These are phyloP conservation scores for Sclerodermus sp. DNA, from an alignment of 2,888 invertebrate species.

Conservation along the genomic window DNA sequence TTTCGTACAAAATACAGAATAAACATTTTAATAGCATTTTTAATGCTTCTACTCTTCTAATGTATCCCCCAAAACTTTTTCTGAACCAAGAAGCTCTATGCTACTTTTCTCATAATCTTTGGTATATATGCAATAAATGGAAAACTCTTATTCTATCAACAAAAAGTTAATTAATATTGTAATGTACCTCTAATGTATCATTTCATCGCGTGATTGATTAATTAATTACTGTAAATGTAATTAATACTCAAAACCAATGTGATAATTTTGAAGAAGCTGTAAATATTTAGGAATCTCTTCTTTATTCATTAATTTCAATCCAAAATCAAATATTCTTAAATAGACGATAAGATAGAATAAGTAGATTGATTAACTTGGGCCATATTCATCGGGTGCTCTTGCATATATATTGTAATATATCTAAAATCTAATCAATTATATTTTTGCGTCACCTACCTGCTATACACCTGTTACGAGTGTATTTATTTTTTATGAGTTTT, in stretches of 20 bases:
- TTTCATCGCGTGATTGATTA: too few species aligned
- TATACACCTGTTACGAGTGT: slow-evolving; percentile 22
- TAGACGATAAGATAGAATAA: slow-evolving; percentile 28
- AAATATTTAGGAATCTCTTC: too few species aligned
- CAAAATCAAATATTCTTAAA: too few species aligned
- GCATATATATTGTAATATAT: slow-evolving; percentile 8
- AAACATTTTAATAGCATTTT: slow-evolving; percentile 21
- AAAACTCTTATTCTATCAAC: slow-evolving; percentile 35
- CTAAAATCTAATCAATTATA: slow-evolving; percentile 27
- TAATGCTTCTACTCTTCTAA: slow-evolving; percentile 27
- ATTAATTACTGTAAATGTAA: too few species aligned
- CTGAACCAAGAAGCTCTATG: slow-evolving; percentile 29
- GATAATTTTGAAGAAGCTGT: too few species aligned
- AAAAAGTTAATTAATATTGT: slow-evolving; percentile 14
- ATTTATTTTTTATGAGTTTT: not conserved
- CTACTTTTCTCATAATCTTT: slow-evolving; percentile 43
- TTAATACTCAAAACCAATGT: too few species aligned
- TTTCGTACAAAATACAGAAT: slow-evolving; percentile 21
- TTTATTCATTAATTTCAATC: too few species aligned
- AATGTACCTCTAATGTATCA: too few species aligned
- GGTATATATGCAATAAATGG: slow-evolving; percentile 44
- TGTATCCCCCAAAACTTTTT: slow-evolving; percentile 17
- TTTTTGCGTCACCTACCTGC: slow-evolving; percentile 21
- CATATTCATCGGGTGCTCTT: slow-evolving; percentile 29
- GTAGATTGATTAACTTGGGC: slow-evolving; percentile 22